Percentiles rank a stretch among this genome's conserved stretches.
Conservation (phyloP, 2,888 invertebrate species). For the Drosophila anomalata region DNA sequence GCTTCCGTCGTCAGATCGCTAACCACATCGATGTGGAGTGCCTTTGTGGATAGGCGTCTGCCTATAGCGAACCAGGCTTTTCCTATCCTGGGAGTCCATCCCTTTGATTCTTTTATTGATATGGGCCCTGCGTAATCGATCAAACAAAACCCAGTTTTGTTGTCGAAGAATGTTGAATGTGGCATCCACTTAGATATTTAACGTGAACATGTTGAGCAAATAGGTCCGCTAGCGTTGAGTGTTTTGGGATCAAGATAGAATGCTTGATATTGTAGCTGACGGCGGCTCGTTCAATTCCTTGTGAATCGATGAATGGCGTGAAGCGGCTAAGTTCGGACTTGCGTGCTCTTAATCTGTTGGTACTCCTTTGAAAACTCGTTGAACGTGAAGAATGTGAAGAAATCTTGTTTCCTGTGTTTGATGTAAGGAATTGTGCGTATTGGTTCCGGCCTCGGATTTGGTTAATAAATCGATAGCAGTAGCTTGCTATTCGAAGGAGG, state of each 20-base stretch:
- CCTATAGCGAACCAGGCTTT: conserved; percentile 13
- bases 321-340: background rate
- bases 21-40: conserved; percentile 4
- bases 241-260: background rate
- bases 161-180: conserved; percentile 2
- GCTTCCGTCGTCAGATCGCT: conserved; percentile 1
- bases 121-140: background rate
- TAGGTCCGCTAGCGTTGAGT: background rate
- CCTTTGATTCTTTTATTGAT: background rate
- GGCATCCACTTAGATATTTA: background rate
- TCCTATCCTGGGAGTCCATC: conserved; percentile 1
- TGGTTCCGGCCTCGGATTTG: too few species aligned
- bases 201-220: background rate
- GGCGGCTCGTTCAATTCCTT: background rate
- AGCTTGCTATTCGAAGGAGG: too few species aligned
- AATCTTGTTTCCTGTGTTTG: too few species aligned
- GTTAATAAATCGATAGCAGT: background rate
- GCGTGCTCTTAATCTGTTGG: background rate
- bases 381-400: too few species aligned
- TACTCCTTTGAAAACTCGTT: background rate
- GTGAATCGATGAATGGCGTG: background rate
- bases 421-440: too few species aligned
- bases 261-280: background rate
- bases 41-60: conserved; percentile 4
- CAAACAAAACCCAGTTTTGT: background rate